Base-by-base conservation (phyloP, 2,888 invertebrate genomes). In the Cistogaster globosa region DNA sequence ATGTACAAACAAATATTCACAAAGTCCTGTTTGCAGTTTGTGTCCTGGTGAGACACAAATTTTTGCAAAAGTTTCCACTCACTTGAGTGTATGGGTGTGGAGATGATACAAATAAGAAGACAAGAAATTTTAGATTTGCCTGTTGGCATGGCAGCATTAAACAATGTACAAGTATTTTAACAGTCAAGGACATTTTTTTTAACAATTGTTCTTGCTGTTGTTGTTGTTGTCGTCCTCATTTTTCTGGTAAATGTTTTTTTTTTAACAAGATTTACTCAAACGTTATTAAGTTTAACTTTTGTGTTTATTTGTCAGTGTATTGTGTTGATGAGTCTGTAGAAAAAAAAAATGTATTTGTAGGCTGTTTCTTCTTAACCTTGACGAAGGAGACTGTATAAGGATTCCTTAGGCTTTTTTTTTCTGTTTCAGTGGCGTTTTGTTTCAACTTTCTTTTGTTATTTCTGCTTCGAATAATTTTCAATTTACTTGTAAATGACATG, bases 401-500 rank as follows among this genome's bases (percentile, higher is more conserved):
- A 18, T 53, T 78, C 14, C 51, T 51, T 26, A 65, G 38, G 65
- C 22, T 32, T 32, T 32, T 32, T 32, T 2, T 32, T 32, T 57
- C 48, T 60, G 6, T 2, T 18, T 18, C 22, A 3, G 3, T 22
- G 22, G 12, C 62, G 3, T 45, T 22, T 51, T 60, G 51, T n/a
- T 22, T 20, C n/a, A 38, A 60, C 60, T 51, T 36, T 68, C 38
- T 38, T 53, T 51, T 8, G 45, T 45, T 65, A 16, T 36, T 51
- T 55, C 55, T 55, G 11, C 38, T 65, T 16, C n/a, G 57, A 74
- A 18, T 51, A 42, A 60, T 45, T 80, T 77, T 63, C 67, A 81
- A 80, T 84, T 84, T 77, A 77, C 80, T 80, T 77, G 72, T 72
- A 80, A 80, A 80, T 84, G 72, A 62, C 76, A 80, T 18, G 57